Evolutionary conservation across 2,113 vertebrate genomes (phyloP).

Genomic region (Xiphorhynchus elegans): DNA sequence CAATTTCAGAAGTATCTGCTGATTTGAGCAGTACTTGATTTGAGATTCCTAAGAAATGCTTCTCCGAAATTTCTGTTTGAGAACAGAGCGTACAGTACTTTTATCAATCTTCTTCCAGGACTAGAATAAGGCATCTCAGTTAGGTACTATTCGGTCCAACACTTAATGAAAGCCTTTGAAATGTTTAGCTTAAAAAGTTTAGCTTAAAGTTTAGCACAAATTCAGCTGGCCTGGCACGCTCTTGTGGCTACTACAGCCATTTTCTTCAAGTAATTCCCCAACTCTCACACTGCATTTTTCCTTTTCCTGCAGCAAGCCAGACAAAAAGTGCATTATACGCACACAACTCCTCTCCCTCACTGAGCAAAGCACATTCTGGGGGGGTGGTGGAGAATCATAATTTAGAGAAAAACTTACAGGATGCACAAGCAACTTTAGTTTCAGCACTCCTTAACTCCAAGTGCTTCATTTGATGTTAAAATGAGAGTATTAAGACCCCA

Average conservation of each 20-base stretch:
- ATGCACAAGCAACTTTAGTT: not conserved
- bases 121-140: not conserved
- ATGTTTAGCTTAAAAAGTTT: not conserved
- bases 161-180: not conserved
- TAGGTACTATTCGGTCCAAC: not conserved
- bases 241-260: not conserved
- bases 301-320: not conserved
- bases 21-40: slow-evolving; percentile 25
- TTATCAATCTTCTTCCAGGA: not conserved
- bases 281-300: not conserved
- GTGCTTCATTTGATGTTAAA: not conserved
- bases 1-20: slow-evolving; percentile 42
- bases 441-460: not conserved
- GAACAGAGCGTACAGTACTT: not conserved
- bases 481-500: not conserved
- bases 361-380: not conserved
- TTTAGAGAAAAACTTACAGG: not conserved
- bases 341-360: not conserved
- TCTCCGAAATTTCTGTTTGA: not conserved
- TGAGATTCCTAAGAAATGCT: not conserved
- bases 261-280: not conserved
- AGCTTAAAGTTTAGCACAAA: not conserved
- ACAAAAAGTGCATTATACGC: not conserved
- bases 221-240: not conserved
- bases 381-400: not conserved